Base-by-base conservation (phyloP, 2,113 vertebrate genomes). In the Pelusios castaneus region DNA sequence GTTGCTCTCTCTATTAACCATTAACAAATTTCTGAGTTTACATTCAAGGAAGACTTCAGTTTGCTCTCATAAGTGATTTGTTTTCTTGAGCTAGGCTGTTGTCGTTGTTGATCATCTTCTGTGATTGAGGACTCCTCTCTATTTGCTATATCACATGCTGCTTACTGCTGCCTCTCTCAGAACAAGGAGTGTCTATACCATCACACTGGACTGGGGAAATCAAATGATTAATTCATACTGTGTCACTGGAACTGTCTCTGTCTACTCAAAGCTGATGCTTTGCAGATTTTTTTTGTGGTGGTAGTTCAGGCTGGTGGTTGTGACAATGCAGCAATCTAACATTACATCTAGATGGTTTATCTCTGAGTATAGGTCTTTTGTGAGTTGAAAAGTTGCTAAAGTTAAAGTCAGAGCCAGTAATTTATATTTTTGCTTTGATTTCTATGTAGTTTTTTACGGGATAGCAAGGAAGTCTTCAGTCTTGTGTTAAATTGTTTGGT, bases 41-140 rank as follows among this genome's bases (percentile, higher is more conserved):
- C 77, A 80, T 85, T 90, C 85, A 89, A 73, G 93, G 89, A n/a
- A 38, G 29, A 67, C 58, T 94, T 94, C 49, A 88, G 27, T 82
- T 77, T 1, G 85, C 87, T 79, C 24, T 70, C 17, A 63, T 55
- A 79, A 49, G 9, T 13, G 9, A 63, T 49, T 10, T 60, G 27
- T n/a, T 60, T 56, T 34, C 4, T 58, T 12, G 45, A 77, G 89
- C 22, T 70, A 70, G 76, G 49, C 31, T 51, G 47, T 47, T 90
- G 5, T 21, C 82, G 17, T 56, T 54, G 22, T 21, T 77, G 16
- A n/a, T 8, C 75, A 86, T 43, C 43, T 2, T 27, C 17, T 82
- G 17, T 2, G 19, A 3, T 27, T 29, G n/a, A 10, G 55, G 29
- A 29, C 34, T 87, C 4, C 14, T 91, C 41, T 67, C n/a, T 27